Percentiles rank a stretch among this genome's conserved stretches.
Evolutionary conservation across 1,140 invertebrate species (phyloP).

Genomic region (Cecropterus lyciades): DNA sequence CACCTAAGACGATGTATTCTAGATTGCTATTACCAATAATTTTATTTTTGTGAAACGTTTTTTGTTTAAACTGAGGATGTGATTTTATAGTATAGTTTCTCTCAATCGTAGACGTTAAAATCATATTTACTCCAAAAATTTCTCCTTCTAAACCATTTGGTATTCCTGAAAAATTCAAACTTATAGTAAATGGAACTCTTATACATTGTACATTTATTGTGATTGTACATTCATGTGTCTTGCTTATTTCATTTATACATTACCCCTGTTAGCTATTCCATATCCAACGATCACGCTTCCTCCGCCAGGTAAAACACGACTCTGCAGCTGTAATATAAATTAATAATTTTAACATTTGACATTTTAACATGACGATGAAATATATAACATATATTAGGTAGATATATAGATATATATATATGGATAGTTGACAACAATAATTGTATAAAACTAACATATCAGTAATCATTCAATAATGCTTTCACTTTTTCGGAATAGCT

Average conservation of each 20-base stretch:
- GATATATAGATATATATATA: too few species aligned
- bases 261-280: conserved; percentile 87
- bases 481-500: too few species aligned
- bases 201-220: conserved; percentile 5
- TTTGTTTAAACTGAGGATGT: conserved; percentile 56
- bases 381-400: too few species aligned
- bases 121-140: conserved; percentile 88
- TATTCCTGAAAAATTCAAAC: conserved; percentile 63
- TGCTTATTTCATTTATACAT: conserved; percentile 46
- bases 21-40: conserved; percentile 44
- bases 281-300: conserved; percentile 88
- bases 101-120: conserved; percentile 85
- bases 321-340: conserved; percentile 78
- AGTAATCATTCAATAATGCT: too few species aligned
- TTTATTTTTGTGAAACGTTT: conserved; percentile 61
- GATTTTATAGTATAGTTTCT: conserved; percentile 65
- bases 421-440: too few species aligned
- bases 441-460: too few species aligned
- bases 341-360: too few species aligned
- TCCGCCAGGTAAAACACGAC: conserved; percentile 82
- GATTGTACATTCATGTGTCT: too few species aligned
- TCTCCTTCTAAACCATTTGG: conserved; percentile 88
- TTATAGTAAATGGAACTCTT: neutral
- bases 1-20: conserved; percentile 59
- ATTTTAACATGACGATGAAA: too few species aligned